Conservation (phyloP, 1,140 invertebrate species). For the Hermetia illucens region DNA sequence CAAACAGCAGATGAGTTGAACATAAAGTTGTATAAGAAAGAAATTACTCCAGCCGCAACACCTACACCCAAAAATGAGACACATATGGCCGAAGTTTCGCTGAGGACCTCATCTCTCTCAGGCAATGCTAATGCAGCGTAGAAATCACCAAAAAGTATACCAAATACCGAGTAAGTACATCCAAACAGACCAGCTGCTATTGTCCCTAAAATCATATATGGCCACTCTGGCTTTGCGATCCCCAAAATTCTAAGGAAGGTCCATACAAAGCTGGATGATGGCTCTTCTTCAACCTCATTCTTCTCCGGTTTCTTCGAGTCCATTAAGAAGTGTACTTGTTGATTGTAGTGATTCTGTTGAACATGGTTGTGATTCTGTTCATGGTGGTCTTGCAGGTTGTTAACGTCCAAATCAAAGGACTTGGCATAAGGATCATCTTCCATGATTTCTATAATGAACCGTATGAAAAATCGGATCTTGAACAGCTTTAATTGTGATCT, state of each 20-base stretch:
- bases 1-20: slow-evolving; percentile 67
- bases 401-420: not conserved
- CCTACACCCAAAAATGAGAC: slow-evolving; percentile 54
- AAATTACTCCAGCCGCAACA: slow-evolving; percentile 50
- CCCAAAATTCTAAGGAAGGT: slow-evolving; percentile 45
- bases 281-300: not conserved
- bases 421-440: no score
- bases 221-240: slow-evolving; percentile 64
- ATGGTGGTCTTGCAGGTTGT: no score
- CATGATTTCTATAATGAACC: no score
- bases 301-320: no score
- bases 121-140: slow-evolving; percentile 38
- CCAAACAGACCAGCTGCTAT: slow-evolving; percentile 57
- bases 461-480: no score
- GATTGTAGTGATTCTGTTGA: not conserved
- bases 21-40: slow-evolving; percentile 55
- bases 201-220: slow-evolving; percentile 52
- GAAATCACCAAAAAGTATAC: slow-evolving; percentile 71
- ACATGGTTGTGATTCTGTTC: not conserved
- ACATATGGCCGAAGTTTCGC: slow-evolving; percentile 46
- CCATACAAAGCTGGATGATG: not conserved
- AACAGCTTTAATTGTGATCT: no score
- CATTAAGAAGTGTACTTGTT: no score
- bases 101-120: slow-evolving; percentile 41
- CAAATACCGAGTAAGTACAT: slow-evolving; percentile 61